Base-by-base conservation (phyloP, 1,140 invertebrate species). In the Bacillus rossius region DNA sequence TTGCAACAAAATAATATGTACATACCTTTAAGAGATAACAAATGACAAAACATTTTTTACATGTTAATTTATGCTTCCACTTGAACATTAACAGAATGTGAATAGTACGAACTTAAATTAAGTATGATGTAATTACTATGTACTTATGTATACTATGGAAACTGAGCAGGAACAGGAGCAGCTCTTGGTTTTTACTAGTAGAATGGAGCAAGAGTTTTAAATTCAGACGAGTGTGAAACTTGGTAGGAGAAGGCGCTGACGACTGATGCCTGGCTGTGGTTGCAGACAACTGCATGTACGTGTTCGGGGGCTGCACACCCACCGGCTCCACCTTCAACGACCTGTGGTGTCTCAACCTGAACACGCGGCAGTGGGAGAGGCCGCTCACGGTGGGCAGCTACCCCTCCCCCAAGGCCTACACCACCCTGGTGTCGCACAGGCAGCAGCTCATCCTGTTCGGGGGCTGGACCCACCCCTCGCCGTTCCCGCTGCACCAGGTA, bases 251-350 rank as follows among this genome's bases (percentile, higher is more conserved):
- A n/a, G n/a, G n/a, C n/a, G n/a, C n/a, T n/a, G n/a, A n/a, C n/a
- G n/a, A n/a, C n/a, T n/a, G n/a, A n/a, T n/a, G n/a, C n/a, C n/a
- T n/a, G n/a, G n/a, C n/a, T n/a, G n/a, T n/a, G n/a, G 54, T 59
- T 63, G 20, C 54, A 72, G 70, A 84, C 48, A 89, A 90, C 74
- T 87, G 82, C 2, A 91, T 98, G 91, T 98, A 92, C 73, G 84
- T 98, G 26, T 98, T 98, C 83, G 95, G 95, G 47, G 96, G 96
- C 1, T 96, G 92, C 65, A 96, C 94, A n/a, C 88, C 89, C 26
- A 88, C 91, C 37, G 88, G 87, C 65, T 98, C 96, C 17, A 94
- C 95, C 8, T 98, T 98, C 67, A 98, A 99, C 80, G 96, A 99
- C 78, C 78, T 99, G 8, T 98, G 96, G 96, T 81, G 83, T 63